Base-by-base conservation (phyloP, 2,888 invertebrate species). In the Volucella inflata region DNA sequence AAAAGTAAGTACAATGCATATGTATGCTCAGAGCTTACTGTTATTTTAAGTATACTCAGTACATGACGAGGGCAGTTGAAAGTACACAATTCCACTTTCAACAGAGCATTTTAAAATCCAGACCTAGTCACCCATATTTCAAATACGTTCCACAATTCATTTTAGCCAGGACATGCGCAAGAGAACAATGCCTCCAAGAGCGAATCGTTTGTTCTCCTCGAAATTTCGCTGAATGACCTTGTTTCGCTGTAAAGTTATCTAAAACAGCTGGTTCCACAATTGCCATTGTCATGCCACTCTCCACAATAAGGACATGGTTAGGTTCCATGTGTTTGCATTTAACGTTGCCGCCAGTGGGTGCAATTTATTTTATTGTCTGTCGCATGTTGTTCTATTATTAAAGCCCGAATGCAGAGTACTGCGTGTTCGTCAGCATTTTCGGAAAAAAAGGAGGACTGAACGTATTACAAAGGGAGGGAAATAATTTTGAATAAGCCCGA, bases 211-310 rank as follows among this genome's bases (percentile, higher is more conserved):
- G 16, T 2, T 59, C 17, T 42, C 16, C 9, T 8, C 4, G 44
- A 4, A 10, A 40, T 12, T 60, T 30, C 46, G 74, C 80, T 80
- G 80, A 80, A 74, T 80, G 74, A 74, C 74, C 74, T 80, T 80
- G 67, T 79, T 79, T 59, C 42, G 48, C 6, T 6, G 30, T 30
- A 8, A 50, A 30, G 53, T 55, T 46, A 2, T n/a, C 40, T 51
- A 72, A 30, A 79, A 60, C 80, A 80, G 80, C 80, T 80, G 80
- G 67, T 80, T 74, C 67, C 74, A 80, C 80, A 80, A 51, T 67
- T 75, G 62, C 64, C 74, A 4, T 48, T 65, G 55, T 64, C 55
- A 55, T 71, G 38, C 1, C 71, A 55, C 42, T 57, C n/a, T 71
- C 51, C 64, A 17, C 50, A 50, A 51, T 55, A 46, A 71, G 21